Conservation (phyloP, 2,888 invertebrate species). For the Tiliacea citrago region DNA sequence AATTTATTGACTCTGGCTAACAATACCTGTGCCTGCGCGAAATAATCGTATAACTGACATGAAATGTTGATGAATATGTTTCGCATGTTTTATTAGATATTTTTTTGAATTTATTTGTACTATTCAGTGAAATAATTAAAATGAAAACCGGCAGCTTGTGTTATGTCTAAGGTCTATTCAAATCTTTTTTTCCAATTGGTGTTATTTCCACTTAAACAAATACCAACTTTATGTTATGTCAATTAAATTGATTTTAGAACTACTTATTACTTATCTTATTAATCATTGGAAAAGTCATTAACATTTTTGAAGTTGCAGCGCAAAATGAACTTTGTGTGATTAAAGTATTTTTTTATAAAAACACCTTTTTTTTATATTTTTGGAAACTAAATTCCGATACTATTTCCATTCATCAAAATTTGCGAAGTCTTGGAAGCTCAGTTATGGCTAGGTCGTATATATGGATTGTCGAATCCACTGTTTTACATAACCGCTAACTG, state of each 20-base stretch:
- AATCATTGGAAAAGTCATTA: neutral
- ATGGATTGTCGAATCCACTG: too few relatives aligned
- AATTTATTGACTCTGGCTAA: constrained; percentile 42
- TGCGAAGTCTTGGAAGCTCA: neutral
- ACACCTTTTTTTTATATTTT: neutral
- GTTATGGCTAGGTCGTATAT: neutral
- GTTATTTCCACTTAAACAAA: neutral
- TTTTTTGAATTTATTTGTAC: neutral
- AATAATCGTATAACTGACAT: constrained; percentile 14
- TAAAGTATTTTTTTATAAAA: neutral
- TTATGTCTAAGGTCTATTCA: neutral
- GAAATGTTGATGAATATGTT: constrained; percentile 22
- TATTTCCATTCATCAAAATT: neutral
- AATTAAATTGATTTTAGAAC: neutral
- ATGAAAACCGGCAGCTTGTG: neutral
- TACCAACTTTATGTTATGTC: too few relatives aligned
- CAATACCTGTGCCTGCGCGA: constrained; percentile 11
- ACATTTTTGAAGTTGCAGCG: neutral
- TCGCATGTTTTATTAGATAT: neutral
- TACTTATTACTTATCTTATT: neutral
- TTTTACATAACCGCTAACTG: too few relatives aligned
- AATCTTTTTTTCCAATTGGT: neutral
- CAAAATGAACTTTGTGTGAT: neutral
- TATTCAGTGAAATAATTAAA: neutral
- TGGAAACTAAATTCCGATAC: neutral